A percentile compares a stretch with the other conserved stretches of the same genome.
These are phyloP conservation scores for Myoxocephalus aenaeus DNA, from an alignment of 2,797 vertebrate genomes.

Conservation along the genomic window DNA sequence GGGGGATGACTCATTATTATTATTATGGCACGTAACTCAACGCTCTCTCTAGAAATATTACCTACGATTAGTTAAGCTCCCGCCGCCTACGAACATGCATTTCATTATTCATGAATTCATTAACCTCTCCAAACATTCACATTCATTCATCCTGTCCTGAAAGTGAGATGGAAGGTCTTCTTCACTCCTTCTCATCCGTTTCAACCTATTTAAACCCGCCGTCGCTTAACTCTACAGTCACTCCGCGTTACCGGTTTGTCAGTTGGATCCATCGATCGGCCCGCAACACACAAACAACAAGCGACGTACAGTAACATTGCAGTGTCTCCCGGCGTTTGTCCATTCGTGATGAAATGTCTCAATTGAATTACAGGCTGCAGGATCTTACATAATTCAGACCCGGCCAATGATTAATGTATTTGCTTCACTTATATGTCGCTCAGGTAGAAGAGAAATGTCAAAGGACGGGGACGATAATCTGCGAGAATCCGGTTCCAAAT, in stretches of 20 bases:
- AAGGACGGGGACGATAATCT: conserved; percentile 17
- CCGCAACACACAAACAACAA: neutral
- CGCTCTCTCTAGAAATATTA: conserved; percentile 9
- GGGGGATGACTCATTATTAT: conserved; percentile 26
- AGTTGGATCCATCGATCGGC: conserved; percentile 27
- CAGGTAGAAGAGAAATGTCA: conserved; percentile 46
- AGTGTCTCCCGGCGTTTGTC: conserved; percentile 24
- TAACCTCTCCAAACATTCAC: conserved; percentile 36
- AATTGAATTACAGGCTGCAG: conserved; percentile 35
- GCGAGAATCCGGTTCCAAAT: conserved; percentile 21
- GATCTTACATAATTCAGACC: conserved; percentile 34
- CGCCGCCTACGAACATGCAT: conserved; percentile 14
- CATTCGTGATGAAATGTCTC: conserved; percentile 48
- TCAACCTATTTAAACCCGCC: conserved; percentile 18
- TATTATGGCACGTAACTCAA: conserved; percentile 1
- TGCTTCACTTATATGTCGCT: conserved; percentile 25
- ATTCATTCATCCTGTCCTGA: conserved; percentile 14
- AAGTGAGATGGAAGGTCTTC: conserved; percentile 27
- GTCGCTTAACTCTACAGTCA: neutral
- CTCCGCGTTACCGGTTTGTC: conserved; percentile 9
- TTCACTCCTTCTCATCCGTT: conserved; percentile 2
- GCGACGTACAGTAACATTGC: conserved; percentile 19
- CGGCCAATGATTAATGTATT: conserved; percentile 43
- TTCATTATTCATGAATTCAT: conserved; percentile 51
- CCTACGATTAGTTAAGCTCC: conserved; percentile 9